Conservation (phyloP, 1,140 invertebrate genomes). For the Lutraria rhynchaena region DNA sequence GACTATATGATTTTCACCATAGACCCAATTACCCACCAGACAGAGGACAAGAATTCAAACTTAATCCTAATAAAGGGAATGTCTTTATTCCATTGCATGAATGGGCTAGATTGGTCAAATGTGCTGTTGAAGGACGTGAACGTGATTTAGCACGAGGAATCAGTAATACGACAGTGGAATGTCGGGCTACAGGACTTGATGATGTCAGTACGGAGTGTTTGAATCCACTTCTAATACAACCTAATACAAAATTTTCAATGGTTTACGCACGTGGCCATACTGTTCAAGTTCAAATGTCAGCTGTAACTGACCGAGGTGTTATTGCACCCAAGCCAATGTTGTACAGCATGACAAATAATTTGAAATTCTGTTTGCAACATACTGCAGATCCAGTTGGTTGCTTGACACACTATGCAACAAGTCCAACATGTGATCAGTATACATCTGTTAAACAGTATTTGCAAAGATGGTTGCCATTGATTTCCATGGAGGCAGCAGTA, state of each 20-base stretch:
- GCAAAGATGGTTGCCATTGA: slow-evolving; percentile 60
- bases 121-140: slow-evolving; percentile 3
- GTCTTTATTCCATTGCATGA: slow-evolving; percentile 30
- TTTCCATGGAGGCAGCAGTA: slow-evolving; percentile 67
- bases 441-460: slow-evolving; percentile 50
- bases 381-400: slow-evolving; percentile 59
- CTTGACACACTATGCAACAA: slow-evolving; percentile 43
- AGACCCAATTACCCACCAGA: background rate
- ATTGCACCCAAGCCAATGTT: slow-evolving; percentile 60
- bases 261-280: slow-evolving; percentile 60
- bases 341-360: slow-evolving; percentile 62
- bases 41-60: background rate
- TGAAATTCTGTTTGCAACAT: slow-evolving; percentile 65
- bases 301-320: slow-evolving; percentile 51
- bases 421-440: slow-evolving; percentile 32
- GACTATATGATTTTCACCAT: slow-evolving; percentile 31
- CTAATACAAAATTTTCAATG: slow-evolving; percentile 53
- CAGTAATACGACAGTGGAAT: slow-evolving; percentile 12
- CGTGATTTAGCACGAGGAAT: slow-evolving; percentile 14
- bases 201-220: slow-evolving; percentile 47
- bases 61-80: slow-evolving; percentile 39
- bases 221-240: slow-evolving; percentile 6
- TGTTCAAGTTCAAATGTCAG: slow-evolving; percentile 60
- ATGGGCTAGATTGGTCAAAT: slow-evolving; percentile 37
- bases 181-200: slow-evolving; percentile 14